Evolutionary conservation across 2,888 invertebrate genomes (phyloP), one percentile per base, ranked within the genome.

Genomic region (Tenthredo livida): DNA sequence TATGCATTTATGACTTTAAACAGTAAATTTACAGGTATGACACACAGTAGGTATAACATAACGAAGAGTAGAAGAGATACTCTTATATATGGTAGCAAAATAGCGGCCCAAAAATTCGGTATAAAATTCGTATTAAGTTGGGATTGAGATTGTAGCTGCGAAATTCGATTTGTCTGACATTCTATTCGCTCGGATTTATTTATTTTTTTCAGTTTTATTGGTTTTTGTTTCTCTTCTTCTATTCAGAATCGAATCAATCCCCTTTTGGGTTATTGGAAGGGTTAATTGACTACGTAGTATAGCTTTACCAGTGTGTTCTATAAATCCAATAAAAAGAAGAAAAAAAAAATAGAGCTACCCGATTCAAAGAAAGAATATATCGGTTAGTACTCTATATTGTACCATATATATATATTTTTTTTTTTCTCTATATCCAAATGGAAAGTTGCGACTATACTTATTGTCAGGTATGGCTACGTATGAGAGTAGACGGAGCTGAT

Each of bases 81-180:
- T 47, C 15, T 47, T 3, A 5, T n/a, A n/a, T 4, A 4, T 33
- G 10, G 2, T n/a, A 50, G 17, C 50, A 6, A 50, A 50, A 50
- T 29, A 65, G 15, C 29, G 12, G 15, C 29, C n/a, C n/a, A 61
- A n/a, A 17, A 15, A n/a, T 70, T 37, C 61, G 21, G 61, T 61
- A 17, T 4, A 15, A 17, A 37, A 37, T 33, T 70, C 17, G 70
- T 33, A 37, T 70, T n/a, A 9, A 6, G n/a, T 6, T 75, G 21
- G 25, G 9, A 61, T 25, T 61, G 61, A 61, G 61, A 10, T 61
- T 21, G 61, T 25, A 61, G 61, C 25, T 29, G 37, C 29, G 12
- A 25, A 47, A 75, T 75, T 75, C 75, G 47, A 75, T 75, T 47
- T 75, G 43, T 75, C 75, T 17, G 61, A 61, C 25, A 61, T 25